Evolutionary conservation across 1,140 invertebrate species (phyloP).

Genomic region (Leptinotarsa texana): DNA sequence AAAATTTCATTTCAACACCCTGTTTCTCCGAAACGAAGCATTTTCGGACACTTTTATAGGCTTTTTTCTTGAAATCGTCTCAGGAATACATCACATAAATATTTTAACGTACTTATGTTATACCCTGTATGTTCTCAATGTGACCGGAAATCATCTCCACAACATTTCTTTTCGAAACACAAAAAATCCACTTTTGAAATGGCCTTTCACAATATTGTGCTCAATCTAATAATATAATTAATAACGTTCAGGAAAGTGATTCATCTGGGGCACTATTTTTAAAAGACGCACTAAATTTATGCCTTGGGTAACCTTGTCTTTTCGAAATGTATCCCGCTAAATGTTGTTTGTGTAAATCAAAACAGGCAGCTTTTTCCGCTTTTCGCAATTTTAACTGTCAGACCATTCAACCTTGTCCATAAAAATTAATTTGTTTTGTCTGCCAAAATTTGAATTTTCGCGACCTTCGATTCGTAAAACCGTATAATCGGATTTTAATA

Average conservation of each 20-base stretch:
- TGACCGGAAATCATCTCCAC: too few species aligned
- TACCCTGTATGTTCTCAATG: too few species aligned
- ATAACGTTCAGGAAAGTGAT: background rate
- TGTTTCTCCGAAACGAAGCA: too few species aligned
- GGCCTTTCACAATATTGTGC: too few species aligned
- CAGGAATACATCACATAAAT: too few species aligned
- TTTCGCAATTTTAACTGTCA: background rate
- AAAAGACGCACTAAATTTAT: constrained; percentile 2
- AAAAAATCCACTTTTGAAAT: too few species aligned
- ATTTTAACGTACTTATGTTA: too few species aligned
- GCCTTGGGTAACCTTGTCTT: background rate
- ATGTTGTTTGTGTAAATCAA: constrained; percentile 3
- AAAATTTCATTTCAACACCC: too few species aligned
- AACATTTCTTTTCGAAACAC: too few species aligned
- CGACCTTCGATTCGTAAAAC: background rate
- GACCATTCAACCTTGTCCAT: constrained; percentile 4
- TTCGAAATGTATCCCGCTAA: constrained; percentile 3
- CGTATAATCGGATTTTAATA: background rate
- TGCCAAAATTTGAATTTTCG: background rate
- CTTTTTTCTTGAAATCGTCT: too few species aligned
- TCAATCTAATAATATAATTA: background rate
- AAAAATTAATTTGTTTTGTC: constrained; percentile 3
- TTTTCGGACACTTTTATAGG: too few species aligned
- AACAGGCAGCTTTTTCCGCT: constrained; percentile 1
- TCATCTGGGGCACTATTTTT: constrained; percentile 8